These are phyloP conservation scores for Clarias pachynema DNA, from an alignment of 2,797 vertebrate genomes.

Conservation along the genomic window DNA sequence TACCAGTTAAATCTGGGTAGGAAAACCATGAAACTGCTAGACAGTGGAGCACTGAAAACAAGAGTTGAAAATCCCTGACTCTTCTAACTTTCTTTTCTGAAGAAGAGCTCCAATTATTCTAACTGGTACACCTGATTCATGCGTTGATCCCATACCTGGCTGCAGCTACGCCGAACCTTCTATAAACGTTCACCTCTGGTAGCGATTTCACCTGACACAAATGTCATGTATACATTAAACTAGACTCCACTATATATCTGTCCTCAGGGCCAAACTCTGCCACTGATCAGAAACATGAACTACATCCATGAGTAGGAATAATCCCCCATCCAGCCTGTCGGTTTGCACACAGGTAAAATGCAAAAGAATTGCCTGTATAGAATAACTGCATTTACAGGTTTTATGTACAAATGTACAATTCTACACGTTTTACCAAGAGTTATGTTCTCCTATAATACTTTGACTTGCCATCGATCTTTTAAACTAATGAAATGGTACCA, in stretches of 20 bases:
- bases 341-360: neutral
- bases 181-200: slow-evolving; percentile 27
- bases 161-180: slow-evolving; percentile 45
- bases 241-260: slow-evolving; percentile 57
- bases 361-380: neutral
- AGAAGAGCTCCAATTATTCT: no score
- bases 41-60: neutral
- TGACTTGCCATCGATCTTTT: neutral
- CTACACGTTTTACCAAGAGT: neutral
- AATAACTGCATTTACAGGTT: neutral
- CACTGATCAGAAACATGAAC: slow-evolving; percentile 22
- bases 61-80: neutral
- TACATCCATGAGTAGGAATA: slow-evolving; percentile 24
- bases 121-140: slow-evolving; percentile 55
- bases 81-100: no score
- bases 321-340: neutral
- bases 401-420: no score
- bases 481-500: slow-evolving; percentile 13
- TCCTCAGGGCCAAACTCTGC: slow-evolving; percentile 38
- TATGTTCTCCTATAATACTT: neutral
- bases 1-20: neutral
- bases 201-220: slow-evolving; percentile 55
- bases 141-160: slow-evolving; percentile 57
- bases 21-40: neutral
- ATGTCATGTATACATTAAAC: slow-evolving; percentile 58